Evolutionary conservation across 2,888 invertebrate genomes (phyloP), one percentile per base, ranked within the genome.

Genomic region (Lottia scabra): DNA sequence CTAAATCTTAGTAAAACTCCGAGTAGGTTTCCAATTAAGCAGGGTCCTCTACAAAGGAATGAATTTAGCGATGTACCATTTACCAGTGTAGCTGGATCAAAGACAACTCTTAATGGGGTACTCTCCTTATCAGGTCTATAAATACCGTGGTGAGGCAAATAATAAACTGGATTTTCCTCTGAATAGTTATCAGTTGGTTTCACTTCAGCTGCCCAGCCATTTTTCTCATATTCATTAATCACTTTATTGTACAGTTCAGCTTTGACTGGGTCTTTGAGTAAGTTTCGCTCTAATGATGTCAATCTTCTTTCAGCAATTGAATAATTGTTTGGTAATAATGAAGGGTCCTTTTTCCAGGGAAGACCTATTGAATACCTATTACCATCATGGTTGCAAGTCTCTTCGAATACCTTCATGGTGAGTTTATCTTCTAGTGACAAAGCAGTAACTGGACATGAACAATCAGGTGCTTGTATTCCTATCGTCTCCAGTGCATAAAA

Each of bases 61-160:
- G 67, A 67, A 27, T 48, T 48, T 13, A 67, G 23, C 2, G 67
- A 45, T 23, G 45, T 46, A 26, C 67, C 67, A 8, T 64, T 63
- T 56, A 30, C 64, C 19, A 26, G 16, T 45, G 23, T 23, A 4
- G 72, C 72, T 30, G 70, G 73, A 64, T 70, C 70, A 19, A 73
- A 70, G 13, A 70, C 67, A 3, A 73, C 70, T 30, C 70, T 26
- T 26, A 68, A 27, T 6, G 68, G 68, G 10, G 68, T 68, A 38
- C 68, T 68, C 16, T 30, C n/a, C 26, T 67, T 74, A 8, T 71
- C 70, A 15, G 65, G 68, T 16, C 72, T 48, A 65, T 72, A 65
- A 1, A 72, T 68, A 8, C 72, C 72, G 38, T 72, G 68, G 16
- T 72, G 72, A 2, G 72, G 68, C 15, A 72, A 63, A n/a, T 68